Percentiles rank a stretch among this genome's conserved stretches.
Evolutionary conservation across 2,113 vertebrate species (phyloP).

Genomic region (Numida meleagris): DNA sequence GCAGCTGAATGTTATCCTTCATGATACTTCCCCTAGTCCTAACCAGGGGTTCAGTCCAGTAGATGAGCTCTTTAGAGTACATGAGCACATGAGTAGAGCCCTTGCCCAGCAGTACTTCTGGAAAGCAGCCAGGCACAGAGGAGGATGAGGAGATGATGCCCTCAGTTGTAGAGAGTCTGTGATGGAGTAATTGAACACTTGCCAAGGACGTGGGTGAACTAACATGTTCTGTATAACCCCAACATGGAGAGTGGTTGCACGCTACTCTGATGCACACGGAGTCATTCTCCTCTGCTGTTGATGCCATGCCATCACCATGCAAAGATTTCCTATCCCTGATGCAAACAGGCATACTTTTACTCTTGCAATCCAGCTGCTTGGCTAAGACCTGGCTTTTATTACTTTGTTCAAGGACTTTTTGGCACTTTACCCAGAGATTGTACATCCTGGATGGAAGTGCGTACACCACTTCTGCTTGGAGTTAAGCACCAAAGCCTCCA

Average conservation of each 20-base stretch:
- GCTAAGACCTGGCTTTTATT: neutral
- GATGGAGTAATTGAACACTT: neutral
- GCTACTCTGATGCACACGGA: neutral
- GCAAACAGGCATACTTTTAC: neutral
- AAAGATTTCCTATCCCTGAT: neutral
- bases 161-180: neutral
- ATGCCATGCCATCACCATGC: neutral
- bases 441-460: neutral
- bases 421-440: neutral
- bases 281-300: neutral
- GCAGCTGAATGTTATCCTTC: neutral
- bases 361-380: neutral
- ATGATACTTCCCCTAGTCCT: neutral
- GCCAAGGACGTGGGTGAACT: neutral
- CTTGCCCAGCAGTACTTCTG: neutral
- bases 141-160: neutral
- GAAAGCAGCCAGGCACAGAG: neutral
- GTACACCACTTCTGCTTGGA: neutral
- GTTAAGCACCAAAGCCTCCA: neutral
- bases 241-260: rapidly evolving
- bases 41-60: rapidly evolving
- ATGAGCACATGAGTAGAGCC: neutral
- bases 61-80: neutral
- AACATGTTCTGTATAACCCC: rapidly evolving
- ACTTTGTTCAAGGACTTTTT: neutral